A percentile compares a stretch with the other conserved stretches of the same genome.
Evolutionary conservation across 2,888 invertebrate genomes (phyloP).

Genomic region (Tuberolachnus salignus): DNA sequence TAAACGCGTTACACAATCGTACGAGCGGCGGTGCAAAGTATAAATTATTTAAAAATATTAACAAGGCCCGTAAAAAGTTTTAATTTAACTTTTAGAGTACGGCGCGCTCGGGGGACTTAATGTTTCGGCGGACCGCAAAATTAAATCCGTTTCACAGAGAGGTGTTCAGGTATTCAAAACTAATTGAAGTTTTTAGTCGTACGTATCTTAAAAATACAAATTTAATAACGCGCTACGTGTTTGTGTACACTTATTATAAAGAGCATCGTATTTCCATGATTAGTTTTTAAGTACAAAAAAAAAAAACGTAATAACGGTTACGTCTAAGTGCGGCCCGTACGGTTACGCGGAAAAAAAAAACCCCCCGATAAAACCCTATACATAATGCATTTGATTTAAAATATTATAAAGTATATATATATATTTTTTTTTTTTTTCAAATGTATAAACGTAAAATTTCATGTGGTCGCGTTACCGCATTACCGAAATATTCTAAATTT

Average conservation of each 20-base stretch:
- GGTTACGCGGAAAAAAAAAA: no score
- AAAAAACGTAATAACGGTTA: no score
- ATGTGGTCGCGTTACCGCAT: neutral
- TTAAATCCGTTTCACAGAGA: neutral
- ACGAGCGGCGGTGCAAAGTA: no score
- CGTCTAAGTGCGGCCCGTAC: no score
- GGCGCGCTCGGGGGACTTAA: neutral
- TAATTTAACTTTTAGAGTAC: neutral
- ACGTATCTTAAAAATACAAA: neutral
- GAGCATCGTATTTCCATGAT: neutral
- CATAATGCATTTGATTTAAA: neutral
- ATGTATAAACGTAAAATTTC: neutral
- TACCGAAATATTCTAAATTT: neutral
- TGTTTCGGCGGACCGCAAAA: conserved; percentile 4
- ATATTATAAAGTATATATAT: neutral
- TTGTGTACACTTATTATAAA: neutral
- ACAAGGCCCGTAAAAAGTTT: neutral
- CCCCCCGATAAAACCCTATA: neutral
- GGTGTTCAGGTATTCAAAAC: conserved; percentile 1
- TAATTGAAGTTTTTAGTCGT: neutral
- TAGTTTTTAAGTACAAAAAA: neutral
- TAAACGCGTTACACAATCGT: no score
- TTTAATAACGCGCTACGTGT: no score
- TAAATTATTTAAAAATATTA: conserved; percentile 17
- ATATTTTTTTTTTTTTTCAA: neutral